Evolutionary conservation across 2,797 vertebrate species (phyloP), one percentile per base, ranked within the genome.

Genomic region (Siniperca undulata): DNA sequence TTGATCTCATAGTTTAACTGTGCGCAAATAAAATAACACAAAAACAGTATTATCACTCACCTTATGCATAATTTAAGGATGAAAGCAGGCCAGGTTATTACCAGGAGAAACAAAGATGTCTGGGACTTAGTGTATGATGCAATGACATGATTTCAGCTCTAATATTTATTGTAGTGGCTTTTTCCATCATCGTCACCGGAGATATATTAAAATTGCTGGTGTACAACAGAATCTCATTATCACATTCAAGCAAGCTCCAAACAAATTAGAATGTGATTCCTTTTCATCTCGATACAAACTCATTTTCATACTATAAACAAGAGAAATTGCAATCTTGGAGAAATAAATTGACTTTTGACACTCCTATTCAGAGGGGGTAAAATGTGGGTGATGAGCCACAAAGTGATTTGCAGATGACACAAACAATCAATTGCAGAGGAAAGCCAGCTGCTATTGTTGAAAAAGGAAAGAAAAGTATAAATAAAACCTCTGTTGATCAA

Each of bases 231-330:
- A 89, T 92, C 91, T 93, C 82, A 92, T 93, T 93, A 93, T 86
- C 83, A 78, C 80, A 72, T 86, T 87, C 84, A 89, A 85, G 87
- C 85, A 84, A 91, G 83, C 86, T 80, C 84, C 62, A 75, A 76
- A 92, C 86, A 92, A 93, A 94, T 93, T 91, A 91, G 50, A 86
- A 78, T 68, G 83, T 59, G 81, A 88, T 90, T 92, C 82, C 71
- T 74, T 91, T 90, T 93, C 89, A 90, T 93, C 91, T 84, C 69
- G 77, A 82, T 82, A 88, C 90, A 92, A 92, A 90, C 86, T 91
- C 66, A 91, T 92, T 93, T 91, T 91, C 84, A 88, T 83, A 82
- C 61, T 68, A 88, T 91, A 93, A 94, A 94, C 91, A 94, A 90
- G 87, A 93, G 77, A 84, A 85, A 92, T 89, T 83, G 82, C 70